Conservation (phyloP, 2,888 invertebrate genomes). For the Oxycera nigricornis region DNA sequence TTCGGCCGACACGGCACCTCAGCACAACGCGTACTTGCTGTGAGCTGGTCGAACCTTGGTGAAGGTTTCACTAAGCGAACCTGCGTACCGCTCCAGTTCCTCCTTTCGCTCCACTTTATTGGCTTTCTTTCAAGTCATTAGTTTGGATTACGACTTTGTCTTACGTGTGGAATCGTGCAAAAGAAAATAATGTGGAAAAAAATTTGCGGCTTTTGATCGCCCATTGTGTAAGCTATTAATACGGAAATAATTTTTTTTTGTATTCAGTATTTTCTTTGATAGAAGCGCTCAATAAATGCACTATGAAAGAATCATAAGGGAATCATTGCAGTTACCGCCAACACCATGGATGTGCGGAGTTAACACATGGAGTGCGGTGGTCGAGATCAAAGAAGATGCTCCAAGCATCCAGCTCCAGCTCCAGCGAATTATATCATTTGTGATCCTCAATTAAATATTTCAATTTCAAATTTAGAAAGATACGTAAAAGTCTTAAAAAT, state of each 20-base stretch:
- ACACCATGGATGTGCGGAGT: neutral
- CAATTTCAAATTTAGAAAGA: no score
- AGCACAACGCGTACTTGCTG: neutral
- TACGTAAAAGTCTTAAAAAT: no score
- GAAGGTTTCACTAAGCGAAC: constrained; percentile 6
- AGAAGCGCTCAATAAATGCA: constrained; percentile 9
- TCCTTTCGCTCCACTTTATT: constrained; percentile 29
- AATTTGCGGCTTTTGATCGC: constrained; percentile 32
- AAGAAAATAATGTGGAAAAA: neutral
- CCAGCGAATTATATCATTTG: no score
- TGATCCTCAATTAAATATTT: no score
- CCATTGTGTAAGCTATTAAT: constrained; percentile 26
- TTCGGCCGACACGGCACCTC: neutral
- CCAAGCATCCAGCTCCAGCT: no score
- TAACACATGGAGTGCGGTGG: neutral
- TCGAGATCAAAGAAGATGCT: no score
- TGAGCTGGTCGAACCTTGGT: neutral
- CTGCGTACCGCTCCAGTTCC: neutral
- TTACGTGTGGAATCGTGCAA: neutral
- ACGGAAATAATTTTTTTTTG: constrained; percentile 31
- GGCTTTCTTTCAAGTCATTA: constrained; percentile 40
- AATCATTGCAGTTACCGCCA: constrained; percentile 13
- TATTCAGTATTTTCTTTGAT: constrained; percentile 15
- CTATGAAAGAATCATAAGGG: constrained; percentile 3
- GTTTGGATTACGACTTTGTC: constrained; percentile 21